Evolutionary conservation across 2,113 vertebrate genomes (phyloP), one percentile per base, ranked within the genome.

Genomic region (Synodontis membranacea): DNA sequence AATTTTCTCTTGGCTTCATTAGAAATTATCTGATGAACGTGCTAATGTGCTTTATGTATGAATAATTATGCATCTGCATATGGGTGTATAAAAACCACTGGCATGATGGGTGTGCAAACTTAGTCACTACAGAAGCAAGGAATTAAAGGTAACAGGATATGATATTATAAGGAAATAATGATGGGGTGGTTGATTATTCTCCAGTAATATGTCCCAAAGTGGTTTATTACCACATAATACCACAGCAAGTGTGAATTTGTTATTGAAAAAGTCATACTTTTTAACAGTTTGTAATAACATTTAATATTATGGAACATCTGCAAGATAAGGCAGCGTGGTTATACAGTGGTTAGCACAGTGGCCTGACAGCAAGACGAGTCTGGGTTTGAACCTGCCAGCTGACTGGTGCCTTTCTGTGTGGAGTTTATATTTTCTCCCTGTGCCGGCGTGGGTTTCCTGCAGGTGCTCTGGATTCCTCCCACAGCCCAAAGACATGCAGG

Each of bases 1-100:
- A 14, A 44, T 44, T 74, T 83, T 81, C 86, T 8, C 86, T 46
- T 87, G 81, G 80, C 54, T 84, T 89, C 28, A 52, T 83, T 64
- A 68, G 28, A 60, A 58, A 23, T 60, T 19, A 54, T 39, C 37
- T 39, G 58, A 31, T 60, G 7, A 11, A 42, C 37, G 6, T 70
- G 34, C 68, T 75, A 70, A 25, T 52, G 14, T 68, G 31, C 74
- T 83, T 21, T n/a, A 31, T 78, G 34, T 15, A 78, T 66, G 70
- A 70, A 74, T 74, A 48, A 83, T 82, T 42, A 17, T 12, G 28
- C 17, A 5, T 83, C 34, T 19, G 23, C 11, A 46, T 58, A 76
- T 34, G 25, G 8, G 14, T n/a, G 60, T 54, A 62, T 44, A 52
- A 62, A 42, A 82, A 46, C 9, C 80, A 46, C n/a, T 60, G 39